Conservation (phyloP, 2,113 vertebrate genomes). For the Callithrix jacchus region DNA sequence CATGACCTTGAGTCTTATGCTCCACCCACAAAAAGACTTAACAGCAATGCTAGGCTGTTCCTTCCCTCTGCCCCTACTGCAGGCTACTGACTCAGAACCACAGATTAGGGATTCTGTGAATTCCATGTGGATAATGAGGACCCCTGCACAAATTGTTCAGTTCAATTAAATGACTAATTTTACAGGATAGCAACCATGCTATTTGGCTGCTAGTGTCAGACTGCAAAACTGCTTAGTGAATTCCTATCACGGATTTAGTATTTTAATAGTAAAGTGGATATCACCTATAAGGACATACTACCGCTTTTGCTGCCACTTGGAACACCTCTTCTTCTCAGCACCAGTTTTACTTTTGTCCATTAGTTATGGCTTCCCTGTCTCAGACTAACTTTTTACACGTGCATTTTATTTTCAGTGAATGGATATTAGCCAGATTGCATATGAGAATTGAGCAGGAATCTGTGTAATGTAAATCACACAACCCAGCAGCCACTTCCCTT, state of each 20-base stretch:
- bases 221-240: background rate
- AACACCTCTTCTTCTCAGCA: background rate
- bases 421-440: constrained; percentile 59
- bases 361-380: background rate
- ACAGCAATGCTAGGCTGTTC: background rate
- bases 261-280: constrained; percentile 1
- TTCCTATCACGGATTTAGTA: background rate
- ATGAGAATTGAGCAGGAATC: constrained; percentile 61
- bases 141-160: constrained; percentile 41
- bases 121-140: background rate
- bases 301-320: background rate
- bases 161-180: constrained; percentile 64
- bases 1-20: constrained; percentile 57
- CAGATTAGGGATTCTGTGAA: constrained; percentile 36
- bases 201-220: constrained; percentile 36
- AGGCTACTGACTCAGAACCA: background rate
- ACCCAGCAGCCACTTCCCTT: background rate
- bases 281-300: background rate
- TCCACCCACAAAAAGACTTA: background rate
- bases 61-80: background rate
- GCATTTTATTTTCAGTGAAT: constrained; percentile 52
- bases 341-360: constrained; percentile 5
- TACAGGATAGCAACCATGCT: background rate
- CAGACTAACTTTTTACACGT: constrained; percentile 42
- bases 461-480: constrained; percentile 43